Evolutionary conservation across 2,113 vertebrate genomes (phyloP), one percentile per base, ranked within the genome.

Genomic region (Sinocyclocheilus anshuiensis): DNA sequence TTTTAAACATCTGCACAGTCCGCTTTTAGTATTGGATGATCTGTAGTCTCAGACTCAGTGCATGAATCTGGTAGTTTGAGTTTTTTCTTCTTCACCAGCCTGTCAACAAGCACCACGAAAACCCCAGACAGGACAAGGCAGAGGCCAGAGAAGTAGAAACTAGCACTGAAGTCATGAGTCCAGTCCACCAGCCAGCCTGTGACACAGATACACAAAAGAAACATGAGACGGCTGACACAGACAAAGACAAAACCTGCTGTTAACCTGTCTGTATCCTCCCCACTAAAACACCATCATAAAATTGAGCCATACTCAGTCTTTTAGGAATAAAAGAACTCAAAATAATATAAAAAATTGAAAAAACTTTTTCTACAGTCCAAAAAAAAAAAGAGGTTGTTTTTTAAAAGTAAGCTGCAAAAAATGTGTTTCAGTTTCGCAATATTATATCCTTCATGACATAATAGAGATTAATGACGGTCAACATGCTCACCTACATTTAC

Each of bases 161-260:
- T 90, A 6, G 80, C 0, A 45, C 91, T 63, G 89, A 87, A 93
- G 89, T 90, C 75, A 0, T 57, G 11, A 0, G 77, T 89, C 26
- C 83, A 26, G 57, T 94, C 93, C 89, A 94, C 93, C 90, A 93
- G 87, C 92, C 91, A 93, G 71, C 93, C 93, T 94, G 90, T 48
- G 77, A 9, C 33, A n/a, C 78, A 45, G 2, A 84, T 39, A 80
- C 29, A 61, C 33, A n/a, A 55, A 1, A 78, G 48, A 87, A 53
- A 87, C 42, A 59, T 7, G 63, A 57, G 63, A 65, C 7, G 9
- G 12, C 12, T 24, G 18, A 53, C 20, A 76, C 45, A 53, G 8
- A 55, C 18, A 77, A 4, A 33, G 50, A 77, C 4, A 55, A 55
- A 8, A 18, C 48, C 75, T 77, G 75, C 75, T 29, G 74, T 53